These are phyloP conservation scores for Formica exsecta DNA, from an alignment of 1,140 invertebrate species.

Conservation along the genomic window DNA sequence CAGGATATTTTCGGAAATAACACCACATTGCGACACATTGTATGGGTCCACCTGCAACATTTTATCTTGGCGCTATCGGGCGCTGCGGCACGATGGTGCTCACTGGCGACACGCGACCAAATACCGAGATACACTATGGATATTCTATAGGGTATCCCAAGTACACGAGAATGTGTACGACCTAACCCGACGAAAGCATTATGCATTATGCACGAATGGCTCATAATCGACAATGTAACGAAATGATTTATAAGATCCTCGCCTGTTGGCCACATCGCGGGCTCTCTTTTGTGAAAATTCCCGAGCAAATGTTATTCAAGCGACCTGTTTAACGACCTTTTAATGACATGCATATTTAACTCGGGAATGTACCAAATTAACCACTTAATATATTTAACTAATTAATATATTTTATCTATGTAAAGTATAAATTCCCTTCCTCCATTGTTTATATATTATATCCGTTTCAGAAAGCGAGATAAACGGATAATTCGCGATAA, in stretches of 20 bases:
- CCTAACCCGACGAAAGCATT: conserved; percentile 5
- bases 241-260: conserved; percentile 44
- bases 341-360: background rate
- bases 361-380: conserved; percentile 10
- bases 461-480: background rate
- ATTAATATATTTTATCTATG: background rate
- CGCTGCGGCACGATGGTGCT: background rate
- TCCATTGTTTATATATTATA: no score
- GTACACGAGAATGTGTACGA: background rate
- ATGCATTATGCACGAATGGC: conserved; percentile 47
- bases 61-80: conserved; percentile 56
- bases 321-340: background rate
- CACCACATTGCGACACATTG: conserved; percentile 55
- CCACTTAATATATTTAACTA: background rate
- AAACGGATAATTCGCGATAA: conserved; percentile 8
- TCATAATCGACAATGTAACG: conserved; percentile 34
- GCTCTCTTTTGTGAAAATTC: background rate
- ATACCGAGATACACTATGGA: background rate
- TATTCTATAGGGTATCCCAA: conserved; percentile 1
- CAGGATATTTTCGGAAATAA: conserved; percentile 70
- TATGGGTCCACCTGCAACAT: conserved; percentile 18
- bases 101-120: conserved; percentile 20
- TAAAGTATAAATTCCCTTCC: background rate
- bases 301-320: background rate
- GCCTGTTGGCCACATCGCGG: background rate